Evolutionary conservation across 2,113 vertebrate species (phyloP), one percentile per base, ranked within the genome.

Genomic region (Brachyhypopomus occidentalis): DNA sequence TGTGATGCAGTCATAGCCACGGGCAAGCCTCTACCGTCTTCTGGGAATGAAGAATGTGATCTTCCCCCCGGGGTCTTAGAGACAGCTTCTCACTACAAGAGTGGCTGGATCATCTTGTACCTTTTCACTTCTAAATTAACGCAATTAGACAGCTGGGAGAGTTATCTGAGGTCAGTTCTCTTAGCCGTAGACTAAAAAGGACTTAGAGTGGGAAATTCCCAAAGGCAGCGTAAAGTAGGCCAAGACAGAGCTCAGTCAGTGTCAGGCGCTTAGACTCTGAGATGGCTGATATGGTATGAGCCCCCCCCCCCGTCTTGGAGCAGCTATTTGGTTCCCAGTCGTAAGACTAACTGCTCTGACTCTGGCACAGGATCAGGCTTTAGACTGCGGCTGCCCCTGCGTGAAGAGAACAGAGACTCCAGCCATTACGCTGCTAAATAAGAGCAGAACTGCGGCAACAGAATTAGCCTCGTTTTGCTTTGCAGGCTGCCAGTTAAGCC

Each of bases 391-490:
- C 76, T 78, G 76, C 59, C 22, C 30, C 69, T 23, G 22, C 48
- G 72, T 22, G 66, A 27, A 72, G 73, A 81, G 5, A 77, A 77
- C 64, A 64, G 48, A 73, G 58, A 69, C 84, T 84, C 64, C 22
- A 58, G 83, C 80, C 48, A 77, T 84, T 85, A 86, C 23, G 34
- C 73, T 84, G 60, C 82, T 59, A 83, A 88, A 90, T 85, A 84
- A 82, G 86, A 88, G n/a, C 85, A 84, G 79, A 74, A 80, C 87
- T 69, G 88, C 86, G 89, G 86, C 87, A 84, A 86, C 77, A 80
- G 74, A 89, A 86, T 88, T 78, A 84, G 79, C 79, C 72, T 3
- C 76, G 85, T 78, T 88, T 63, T 14, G 82, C 84, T 88, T 90
- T 88, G 88, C 85, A 84, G 78, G 78, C 78, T 85, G 55, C 60